These are phyloP conservation scores for Heterohyrax brucei DNA, from an alignment of 2,797 vertebrate genomes.

Conservation along the genomic window DNA sequence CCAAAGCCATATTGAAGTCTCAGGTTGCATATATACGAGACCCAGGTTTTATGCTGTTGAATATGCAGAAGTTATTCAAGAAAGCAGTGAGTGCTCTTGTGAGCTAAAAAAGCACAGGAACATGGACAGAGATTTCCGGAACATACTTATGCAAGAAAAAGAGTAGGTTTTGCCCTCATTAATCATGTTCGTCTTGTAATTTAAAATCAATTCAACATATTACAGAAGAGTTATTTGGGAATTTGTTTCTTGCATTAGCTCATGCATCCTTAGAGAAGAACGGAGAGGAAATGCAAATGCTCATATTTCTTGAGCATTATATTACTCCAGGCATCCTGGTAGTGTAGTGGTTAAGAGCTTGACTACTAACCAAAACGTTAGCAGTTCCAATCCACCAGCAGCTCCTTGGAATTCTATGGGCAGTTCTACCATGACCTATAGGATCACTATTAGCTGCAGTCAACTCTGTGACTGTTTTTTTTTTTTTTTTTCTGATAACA, in stretches of 20 bases:
- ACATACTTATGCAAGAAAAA: background rate
- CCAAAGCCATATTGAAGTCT: background rate
- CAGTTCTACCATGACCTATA: too few species aligned
- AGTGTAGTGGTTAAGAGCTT: too few species aligned
- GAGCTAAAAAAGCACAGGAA: background rate
- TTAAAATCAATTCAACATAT: background rate
- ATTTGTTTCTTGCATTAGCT: background rate
- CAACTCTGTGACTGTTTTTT: too few species aligned
- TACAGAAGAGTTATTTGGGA: background rate
- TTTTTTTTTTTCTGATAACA: too few species aligned
- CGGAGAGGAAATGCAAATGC: background rate
- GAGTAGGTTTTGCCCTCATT: background rate
- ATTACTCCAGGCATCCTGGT: background rate
- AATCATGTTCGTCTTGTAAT: background rate
- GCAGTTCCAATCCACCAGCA: too few species aligned
- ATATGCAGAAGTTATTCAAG: background rate
- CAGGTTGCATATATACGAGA: background rate
- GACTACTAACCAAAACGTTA: too few species aligned
- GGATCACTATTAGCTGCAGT: too few species aligned
- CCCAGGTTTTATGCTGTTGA: background rate
- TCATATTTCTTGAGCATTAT: constrained; percentile 24
- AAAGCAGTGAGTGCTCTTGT: background rate
- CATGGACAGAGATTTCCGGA: background rate
- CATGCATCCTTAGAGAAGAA: background rate
- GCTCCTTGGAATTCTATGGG: too few species aligned